A percentile compares a stretch with the other conserved stretches of the same genome.
Conservation (phyloP, 2,888 invertebrate genomes). For the Lasioglossum lativentre region DNA sequence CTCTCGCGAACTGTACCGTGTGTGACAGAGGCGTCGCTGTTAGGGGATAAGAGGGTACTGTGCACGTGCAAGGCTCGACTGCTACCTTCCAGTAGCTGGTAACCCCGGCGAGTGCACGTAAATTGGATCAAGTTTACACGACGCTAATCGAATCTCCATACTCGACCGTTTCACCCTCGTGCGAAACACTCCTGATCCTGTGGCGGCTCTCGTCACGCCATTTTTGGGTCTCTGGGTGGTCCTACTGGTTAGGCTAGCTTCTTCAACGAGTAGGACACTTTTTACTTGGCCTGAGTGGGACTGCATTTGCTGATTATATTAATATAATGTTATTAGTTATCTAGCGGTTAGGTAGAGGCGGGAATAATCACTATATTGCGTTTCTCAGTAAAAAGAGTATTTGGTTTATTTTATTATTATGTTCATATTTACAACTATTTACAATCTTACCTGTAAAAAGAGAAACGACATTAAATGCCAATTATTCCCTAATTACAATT, state of each 20-base stretch:
- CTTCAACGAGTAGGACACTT: neutral
- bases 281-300: neutral
- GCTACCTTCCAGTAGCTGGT: slow-evolving; percentile 21
- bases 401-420: no score
- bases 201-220: neutral
- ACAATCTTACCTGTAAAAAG: no score
- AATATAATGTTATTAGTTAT: no score
- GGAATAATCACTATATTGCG: no score
- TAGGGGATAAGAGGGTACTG: neutral
- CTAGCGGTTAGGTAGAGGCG: no score
- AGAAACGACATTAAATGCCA: no score
- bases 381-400: no score
- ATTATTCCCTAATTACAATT: no score
- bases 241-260: neutral
- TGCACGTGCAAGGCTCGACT: slow-evolving; percentile 29
- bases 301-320: neutral
- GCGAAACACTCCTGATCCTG: neutral
- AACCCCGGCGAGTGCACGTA: slow-evolving; percentile 34
- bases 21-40: neutral
- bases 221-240: neutral
- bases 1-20: slow-evolving; percentile 40
- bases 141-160: slow-evolving; percentile 64
- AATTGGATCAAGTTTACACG: slow-evolving; percentile 62
- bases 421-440: no score
- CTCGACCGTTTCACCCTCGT: slow-evolving; percentile 35